Conservation (phyloP, 2,888 invertebrate species). For the Encarsia formosa region DNA sequence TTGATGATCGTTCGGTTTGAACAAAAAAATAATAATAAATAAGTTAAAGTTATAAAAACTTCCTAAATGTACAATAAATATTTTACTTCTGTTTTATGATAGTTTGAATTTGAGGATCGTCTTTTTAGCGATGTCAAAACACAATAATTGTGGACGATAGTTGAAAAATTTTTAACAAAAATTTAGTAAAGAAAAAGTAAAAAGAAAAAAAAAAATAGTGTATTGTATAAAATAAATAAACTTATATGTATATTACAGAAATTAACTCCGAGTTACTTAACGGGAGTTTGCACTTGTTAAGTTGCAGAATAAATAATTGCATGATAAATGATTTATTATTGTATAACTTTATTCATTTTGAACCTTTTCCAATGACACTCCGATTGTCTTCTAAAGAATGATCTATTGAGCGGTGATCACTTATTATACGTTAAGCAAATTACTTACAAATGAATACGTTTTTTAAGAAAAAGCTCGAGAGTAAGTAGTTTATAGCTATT, state of each 20-base stretch:
- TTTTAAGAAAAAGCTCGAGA: no score
- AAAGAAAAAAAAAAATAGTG: no score
- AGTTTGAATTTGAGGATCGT: slow-evolving; percentile 1
- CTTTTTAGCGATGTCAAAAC: neutral
- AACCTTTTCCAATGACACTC: no score
- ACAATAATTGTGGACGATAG: slow-evolving; percentile 1
- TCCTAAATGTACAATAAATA: slow-evolving; percentile 11
- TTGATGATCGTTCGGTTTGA: slow-evolving; percentile 1
- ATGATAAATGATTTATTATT: slow-evolving; percentile 2
- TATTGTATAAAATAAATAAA: no score
- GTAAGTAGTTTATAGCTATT: no score
- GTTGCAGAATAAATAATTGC: slow-evolving; percentile 23
- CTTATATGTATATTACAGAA: no score
- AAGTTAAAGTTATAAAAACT: neutral
- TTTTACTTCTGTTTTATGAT: slow-evolving; percentile 5
- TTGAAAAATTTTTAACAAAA: no score
- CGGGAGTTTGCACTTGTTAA: slow-evolving; percentile 18
- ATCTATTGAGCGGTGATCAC: no score
- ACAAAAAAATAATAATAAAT: neutral
- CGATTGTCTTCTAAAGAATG: no score
- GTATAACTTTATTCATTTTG: neutral
- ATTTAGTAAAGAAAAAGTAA: slow-evolving; percentile 1
- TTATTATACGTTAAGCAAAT: no score
- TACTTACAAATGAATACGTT: no score
- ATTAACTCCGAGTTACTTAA: slow-evolving; percentile 9